phyloP scores from a whole-genome alignment of 2,888 invertebrate species.

The Xanthia icteritia region DNA sequence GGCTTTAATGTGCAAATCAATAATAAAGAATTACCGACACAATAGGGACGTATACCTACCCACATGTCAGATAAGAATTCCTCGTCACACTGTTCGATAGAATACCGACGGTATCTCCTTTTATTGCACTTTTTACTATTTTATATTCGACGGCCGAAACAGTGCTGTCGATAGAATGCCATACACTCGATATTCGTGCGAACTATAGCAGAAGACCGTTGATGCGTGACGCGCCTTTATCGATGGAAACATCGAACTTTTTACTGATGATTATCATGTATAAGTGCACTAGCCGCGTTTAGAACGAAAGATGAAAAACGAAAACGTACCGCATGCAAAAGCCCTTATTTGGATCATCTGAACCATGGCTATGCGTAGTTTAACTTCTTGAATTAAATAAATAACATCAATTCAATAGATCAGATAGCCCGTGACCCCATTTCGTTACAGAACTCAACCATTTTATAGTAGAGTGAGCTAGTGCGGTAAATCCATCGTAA shows the following conservation, averaged over 20 bases:
- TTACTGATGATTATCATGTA: not conserved
- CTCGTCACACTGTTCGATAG: not conserved
- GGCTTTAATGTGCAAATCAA: not conserved
- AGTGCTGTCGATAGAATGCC: not conserved
- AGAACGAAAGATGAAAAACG: not conserved
- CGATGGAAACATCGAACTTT: not conserved
- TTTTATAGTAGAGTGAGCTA: constrained; percentile 36
- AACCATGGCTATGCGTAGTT: not conserved
- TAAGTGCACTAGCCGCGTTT: not conserved
- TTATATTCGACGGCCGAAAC: not conserved
- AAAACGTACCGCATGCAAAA: not conserved
- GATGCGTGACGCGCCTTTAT: no score
- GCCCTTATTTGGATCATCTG: not conserved
- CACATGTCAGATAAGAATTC: not conserved
- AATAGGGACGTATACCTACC: not conserved
- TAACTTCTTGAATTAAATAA: constrained; percentile 18
- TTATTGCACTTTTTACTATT: constrained; percentile 3
- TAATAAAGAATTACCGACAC: not conserved
- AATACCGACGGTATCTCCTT: not conserved
- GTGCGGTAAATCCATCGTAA: constrained; percentile 53
- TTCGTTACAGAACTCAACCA: constrained; percentile 37
- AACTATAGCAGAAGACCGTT: not conserved
- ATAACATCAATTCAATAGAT: constrained; percentile 47
- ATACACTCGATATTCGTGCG: not conserved
- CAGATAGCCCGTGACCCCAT: constrained; percentile 51